phyloP scores from a whole-genome alignment of 2,113 vertebrate genomes.

The Dipodomys ordii region DNA sequence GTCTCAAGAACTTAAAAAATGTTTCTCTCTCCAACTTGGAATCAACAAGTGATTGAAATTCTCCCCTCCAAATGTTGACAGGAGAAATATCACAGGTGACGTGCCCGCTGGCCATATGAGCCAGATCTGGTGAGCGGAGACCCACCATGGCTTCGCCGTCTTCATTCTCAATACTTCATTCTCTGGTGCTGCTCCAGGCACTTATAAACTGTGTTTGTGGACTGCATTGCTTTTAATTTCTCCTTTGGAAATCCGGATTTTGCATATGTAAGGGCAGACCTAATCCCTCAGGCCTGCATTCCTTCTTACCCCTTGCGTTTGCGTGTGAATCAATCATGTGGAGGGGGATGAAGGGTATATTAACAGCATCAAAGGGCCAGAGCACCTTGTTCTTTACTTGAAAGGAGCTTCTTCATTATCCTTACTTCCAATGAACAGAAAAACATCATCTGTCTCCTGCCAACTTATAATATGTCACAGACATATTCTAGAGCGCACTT shows the following conservation, averaged over 20 bases:
- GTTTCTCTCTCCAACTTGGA: constrained; percentile 51
- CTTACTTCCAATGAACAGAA: constrained; percentile 25
- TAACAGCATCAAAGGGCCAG: neutral
- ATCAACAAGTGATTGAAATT: constrained; percentile 51
- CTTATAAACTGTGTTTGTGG: constrained; percentile 64
- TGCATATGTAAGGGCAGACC: neutral
- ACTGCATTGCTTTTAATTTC: constrained; percentile 36
- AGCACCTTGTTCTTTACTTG: constrained; percentile 59
- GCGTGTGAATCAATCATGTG: neutral
- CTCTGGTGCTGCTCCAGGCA: constrained; percentile 39
- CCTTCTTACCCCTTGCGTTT: constrained; percentile 57
- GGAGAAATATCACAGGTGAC: constrained; percentile 51
- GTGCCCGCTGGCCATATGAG: constrained; percentile 61
- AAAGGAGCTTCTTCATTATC: constrained; percentile 3
- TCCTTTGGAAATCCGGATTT: constrained; percentile 50
- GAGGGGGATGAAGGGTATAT: neutral
- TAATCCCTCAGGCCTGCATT: neutral
- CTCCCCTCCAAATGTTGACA: constrained; percentile 35
- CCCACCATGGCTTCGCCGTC: no score
- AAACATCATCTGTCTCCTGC: constrained; percentile 6
- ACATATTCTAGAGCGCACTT: constrained; percentile 29
- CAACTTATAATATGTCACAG: constrained; percentile 64
- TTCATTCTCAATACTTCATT: constrained; percentile 55
- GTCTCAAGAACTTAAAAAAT: constrained; percentile 27
- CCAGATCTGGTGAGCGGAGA: constrained; percentile 64